A percentile compares a stretch with the other conserved stretches of the same genome.
These are phyloP conservation scores for Catalaphyllia jardinei DNA, from an alignment of 64 coral and sea anemone species.

Conservation along the genomic window DNA sequence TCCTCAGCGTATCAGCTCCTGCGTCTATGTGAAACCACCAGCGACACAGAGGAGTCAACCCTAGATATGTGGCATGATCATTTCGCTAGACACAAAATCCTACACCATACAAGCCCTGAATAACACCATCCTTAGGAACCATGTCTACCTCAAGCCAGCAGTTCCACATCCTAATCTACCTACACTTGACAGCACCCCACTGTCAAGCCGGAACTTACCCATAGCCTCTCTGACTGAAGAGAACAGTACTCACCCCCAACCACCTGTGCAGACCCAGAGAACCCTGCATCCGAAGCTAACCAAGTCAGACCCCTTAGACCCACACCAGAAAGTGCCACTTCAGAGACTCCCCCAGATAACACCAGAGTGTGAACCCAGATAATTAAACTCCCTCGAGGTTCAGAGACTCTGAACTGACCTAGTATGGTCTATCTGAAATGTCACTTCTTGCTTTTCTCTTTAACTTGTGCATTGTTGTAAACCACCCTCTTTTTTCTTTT, in stretches of 20 bases:
- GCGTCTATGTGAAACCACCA: slow-evolving; percentile 19
- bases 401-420: slow-evolving; percentile 1
- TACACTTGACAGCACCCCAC: background rate
- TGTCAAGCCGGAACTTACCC: background rate
- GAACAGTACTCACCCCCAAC: background rate
- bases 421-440: background rate
- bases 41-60: slow-evolving; percentile 1
- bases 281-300: background rate
- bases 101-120: slow-evolving; percentile 15
- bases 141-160: slow-evolving; percentile 20
- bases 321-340: background rate
- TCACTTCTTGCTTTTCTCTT: background rate
- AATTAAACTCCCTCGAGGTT: background rate
- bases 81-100: slow-evolving; percentile 8
- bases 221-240: background rate
- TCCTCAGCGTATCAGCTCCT: background rate
- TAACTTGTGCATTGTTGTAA: background rate
- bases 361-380: background rate
- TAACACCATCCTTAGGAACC: slow-evolving; percentile 5
- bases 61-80: background rate
- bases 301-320: background rate
- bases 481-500: background rate
- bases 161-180: background rate
- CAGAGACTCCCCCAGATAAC: background rate
- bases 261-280: slow-evolving; percentile 1